Evolutionary conservation across 2,888 invertebrate species (phyloP), one percentile per base, ranked within the genome.

Genomic region (Metacarcinus magister): DNA sequence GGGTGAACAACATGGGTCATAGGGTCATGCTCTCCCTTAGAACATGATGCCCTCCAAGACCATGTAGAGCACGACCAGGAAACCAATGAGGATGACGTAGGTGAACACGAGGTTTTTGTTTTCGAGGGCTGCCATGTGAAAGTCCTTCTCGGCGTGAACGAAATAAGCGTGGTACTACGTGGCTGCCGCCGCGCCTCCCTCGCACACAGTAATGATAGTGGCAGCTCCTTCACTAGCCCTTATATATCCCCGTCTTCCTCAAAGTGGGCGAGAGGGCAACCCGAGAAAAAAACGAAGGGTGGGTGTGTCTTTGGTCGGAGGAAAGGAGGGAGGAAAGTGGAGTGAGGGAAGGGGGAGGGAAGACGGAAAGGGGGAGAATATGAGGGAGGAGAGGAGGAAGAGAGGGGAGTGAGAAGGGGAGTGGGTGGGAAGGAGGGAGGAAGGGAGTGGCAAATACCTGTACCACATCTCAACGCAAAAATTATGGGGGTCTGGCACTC

Each of bases 11-110:
- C 82, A 94, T 87, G 95, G 95, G 92, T 75, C 92, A 95, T 93
- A 95, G 93, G 75, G n/a, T 89, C 92, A 82, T 93, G 54, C 32
- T 89, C 91, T 32, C n/a, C 13, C 60, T 94, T 95, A 96, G 54
- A 96, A 95, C 23, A 96, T 60, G 39, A 96, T 60, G 75, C 96
- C 96, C 94, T 96, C 96, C 92, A 96, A 43, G 7, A 96, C 19
- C 95, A 96, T 95, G 94, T 96, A 96, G n/a, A 96, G 89, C 89
- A 96, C 96, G n/a, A 96, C 90, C 90, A 96, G 60, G 92, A 96
- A 96, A 23, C 75, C 87, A n/a, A 96, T 89, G 44, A 96, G 96
- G 87, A 96, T 96, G 46, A 94, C 94, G 90, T 96, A 96, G 28
- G 96, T 96, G 67, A 95, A 93, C n/a, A 95, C 95, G 13, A 96